Evolutionary conservation across 2,888 invertebrate species (phyloP), one percentile per base, ranked within the genome.

Genomic region (Noctua janthe): DNA sequence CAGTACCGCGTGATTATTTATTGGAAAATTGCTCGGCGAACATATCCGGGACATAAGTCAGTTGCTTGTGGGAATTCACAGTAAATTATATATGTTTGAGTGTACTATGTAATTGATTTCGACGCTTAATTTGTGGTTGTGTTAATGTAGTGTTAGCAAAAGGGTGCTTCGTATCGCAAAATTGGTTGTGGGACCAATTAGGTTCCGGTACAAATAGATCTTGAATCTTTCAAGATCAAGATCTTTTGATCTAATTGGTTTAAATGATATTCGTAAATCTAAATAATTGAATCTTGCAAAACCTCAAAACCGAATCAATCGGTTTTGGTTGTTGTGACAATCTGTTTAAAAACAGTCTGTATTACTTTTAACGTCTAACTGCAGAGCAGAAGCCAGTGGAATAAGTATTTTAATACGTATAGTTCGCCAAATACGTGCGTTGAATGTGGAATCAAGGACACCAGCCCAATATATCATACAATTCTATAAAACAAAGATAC

Each of bases 11-110:
- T 71, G 23, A 83, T 82, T 78, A 82, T 66, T 71, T 51, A 83
- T 78, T 66, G 74, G 83, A 79, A 84, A 83, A 78, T 83, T 54
- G 39, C 64, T 79, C 39, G 2, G 23, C n/a, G 78, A 64, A 83
- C 56, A 62, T 69, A 74, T 56, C 71, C 82, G 66, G 51, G 6
- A 67, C 29, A 74, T 71, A 78, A 71, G 29, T 78, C 51, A 3
- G 43, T 66, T 51, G 43, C 56, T 59, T n/a, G 23, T 54, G 54
- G 20, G 17, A 39, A 75, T 70, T 74, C 15, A 35, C 51, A 59
- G 74, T 82, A 56, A 62, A 74, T 74, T 62, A 62, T 43, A 69
- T 56, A 56, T 67, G 51, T 54, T 75, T 39, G n/a, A 35, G 54
- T 39, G 35, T 64, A 56, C 35, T 29, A n/a, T 47, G 62, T 81